Conservation (phyloP, 2,113 vertebrate species). For the Struthio camelus region DNA sequence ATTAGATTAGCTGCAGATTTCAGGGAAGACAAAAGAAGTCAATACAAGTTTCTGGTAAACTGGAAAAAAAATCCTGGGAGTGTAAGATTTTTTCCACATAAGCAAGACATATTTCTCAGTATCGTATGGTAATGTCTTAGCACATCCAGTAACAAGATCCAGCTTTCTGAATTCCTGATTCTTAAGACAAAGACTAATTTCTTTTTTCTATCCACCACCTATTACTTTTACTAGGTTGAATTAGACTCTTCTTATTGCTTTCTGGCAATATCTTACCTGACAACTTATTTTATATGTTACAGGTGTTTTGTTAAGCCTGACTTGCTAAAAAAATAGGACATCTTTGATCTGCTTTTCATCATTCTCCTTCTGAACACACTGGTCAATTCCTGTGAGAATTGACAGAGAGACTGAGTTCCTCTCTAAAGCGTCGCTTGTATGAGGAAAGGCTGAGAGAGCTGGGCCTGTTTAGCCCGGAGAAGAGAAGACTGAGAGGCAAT, state of each 20-base stretch:
- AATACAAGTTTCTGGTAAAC: not conserved
- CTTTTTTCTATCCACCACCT: not conserved
- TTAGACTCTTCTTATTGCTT: not conserved
- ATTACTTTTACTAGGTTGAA: not conserved
- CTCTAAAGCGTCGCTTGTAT: too few relatives aligned
- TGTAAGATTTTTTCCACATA: not conserved
- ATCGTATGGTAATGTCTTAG: not conserved
- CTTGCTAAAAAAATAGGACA: not conserved
- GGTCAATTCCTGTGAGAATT: not conserved
- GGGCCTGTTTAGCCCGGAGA: not conserved
- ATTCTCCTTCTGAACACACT: not conserved
- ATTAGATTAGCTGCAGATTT: not conserved
- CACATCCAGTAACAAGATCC: not conserved
- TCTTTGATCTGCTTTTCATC: not conserved
- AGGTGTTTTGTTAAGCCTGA: not conserved
- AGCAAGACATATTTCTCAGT: not conserved
- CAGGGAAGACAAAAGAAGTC: not conserved
- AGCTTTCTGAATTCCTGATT: not conserved
- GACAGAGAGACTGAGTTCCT: not conserved
- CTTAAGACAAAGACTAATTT: not conserved
- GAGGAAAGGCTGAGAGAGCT: too few relatives aligned
- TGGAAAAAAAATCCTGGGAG: not conserved
- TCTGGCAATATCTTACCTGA: not conserved
- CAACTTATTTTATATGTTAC: not conserved
- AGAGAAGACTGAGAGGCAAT: not conserved